phyloP scores from a whole-genome alignment of 2,888 invertebrate species.

The Palloptera scutellata region DNA sequence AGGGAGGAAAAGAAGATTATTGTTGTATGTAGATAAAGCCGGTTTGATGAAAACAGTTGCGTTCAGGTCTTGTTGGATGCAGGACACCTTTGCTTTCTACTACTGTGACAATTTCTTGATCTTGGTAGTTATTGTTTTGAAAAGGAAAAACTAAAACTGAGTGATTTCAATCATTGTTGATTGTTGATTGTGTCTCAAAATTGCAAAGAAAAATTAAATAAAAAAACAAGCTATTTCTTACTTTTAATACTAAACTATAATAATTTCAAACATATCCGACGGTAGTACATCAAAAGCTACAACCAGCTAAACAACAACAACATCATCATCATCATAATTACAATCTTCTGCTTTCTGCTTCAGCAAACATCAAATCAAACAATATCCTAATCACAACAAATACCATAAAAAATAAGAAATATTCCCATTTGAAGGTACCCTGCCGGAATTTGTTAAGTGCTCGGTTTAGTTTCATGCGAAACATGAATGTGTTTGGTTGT shows the following conservation, averaged over 20 bases:
- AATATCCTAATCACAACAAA: too few relatives aligned
- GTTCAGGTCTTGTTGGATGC: constrained; percentile 6
- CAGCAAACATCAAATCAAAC: not conserved
- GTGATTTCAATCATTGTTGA: too few relatives aligned
- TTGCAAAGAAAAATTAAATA: too few relatives aligned
- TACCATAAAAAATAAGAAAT: not conserved
- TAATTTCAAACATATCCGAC: too few relatives aligned
- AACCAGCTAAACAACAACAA: not conserved
- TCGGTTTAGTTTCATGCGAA: constrained; percentile 62
- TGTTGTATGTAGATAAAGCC: constrained; percentile 40
- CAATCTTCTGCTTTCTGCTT: not conserved
- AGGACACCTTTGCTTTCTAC: constrained; percentile 4
- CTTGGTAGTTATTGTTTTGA: too few relatives aligned
- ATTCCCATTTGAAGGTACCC: constrained; percentile 38
- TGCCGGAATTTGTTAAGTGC: constrained; percentile 43
- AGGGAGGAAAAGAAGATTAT: constrained; percentile 4
- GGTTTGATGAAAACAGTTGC: constrained; percentile 34
- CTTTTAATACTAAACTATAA: too few relatives aligned
- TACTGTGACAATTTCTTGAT: too few relatives aligned
- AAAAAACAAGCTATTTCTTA: too few relatives aligned
- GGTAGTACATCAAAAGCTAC: too few relatives aligned
- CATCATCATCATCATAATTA: not conserved
- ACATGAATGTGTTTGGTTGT: constrained; percentile 60
- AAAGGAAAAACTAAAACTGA: too few relatives aligned
- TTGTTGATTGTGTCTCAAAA: too few relatives aligned